Evolutionary conservation across 2,888 invertebrate genomes (phyloP).

Genomic region (Leistus spinibarbis): DNA sequence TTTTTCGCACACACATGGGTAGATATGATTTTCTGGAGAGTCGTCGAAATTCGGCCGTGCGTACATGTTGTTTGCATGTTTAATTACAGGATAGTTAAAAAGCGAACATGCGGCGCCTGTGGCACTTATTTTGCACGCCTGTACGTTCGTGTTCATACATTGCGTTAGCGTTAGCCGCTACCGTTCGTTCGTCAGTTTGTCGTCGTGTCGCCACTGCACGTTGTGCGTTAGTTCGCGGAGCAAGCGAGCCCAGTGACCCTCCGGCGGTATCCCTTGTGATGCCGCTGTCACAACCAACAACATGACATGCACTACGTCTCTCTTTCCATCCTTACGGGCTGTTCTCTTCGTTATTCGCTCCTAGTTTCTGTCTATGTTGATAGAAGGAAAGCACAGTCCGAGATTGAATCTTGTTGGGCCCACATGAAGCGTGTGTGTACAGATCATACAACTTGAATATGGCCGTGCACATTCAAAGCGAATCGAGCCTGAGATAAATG

Average conservation of each 20-base stretch:
- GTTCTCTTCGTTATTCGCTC: slow-evolving; percentile 45
- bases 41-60: background rate
- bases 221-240: too few relatives aligned
- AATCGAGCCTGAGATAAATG: slow-evolving; percentile 55
- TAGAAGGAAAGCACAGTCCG: background rate
- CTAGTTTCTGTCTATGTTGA: slow-evolving; percentile 38
- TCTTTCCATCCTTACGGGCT: slow-evolving; percentile 50
- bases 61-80: slow-evolving; percentile 40
- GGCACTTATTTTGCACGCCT: slow-evolving; percentile 43
- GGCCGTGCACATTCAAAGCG: slow-evolving; percentile 54
- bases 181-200: slow-evolving; percentile 46
- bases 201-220: slow-evolving; percentile 3
- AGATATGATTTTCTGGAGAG: background rate
- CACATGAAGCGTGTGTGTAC: slow-evolving; percentile 46
- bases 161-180: slow-evolving; percentile 38
- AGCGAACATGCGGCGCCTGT: slow-evolving; percentile 46
- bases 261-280: slow-evolving; percentile 41
- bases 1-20: background rate
- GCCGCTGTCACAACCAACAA: slow-evolving; percentile 46
- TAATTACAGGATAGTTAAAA: slow-evolving; percentile 48
- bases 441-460: slow-evolving; percentile 55
- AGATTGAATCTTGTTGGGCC: slow-evolving; percentile 5
- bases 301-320: slow-evolving; percentile 49
- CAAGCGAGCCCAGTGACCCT: slow-evolving; percentile 25
- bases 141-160: slow-evolving; percentile 41